phyloP scores from a whole-genome alignment of 2,797 vertebrate species.

The Stomatorhinus walkeri region DNA sequence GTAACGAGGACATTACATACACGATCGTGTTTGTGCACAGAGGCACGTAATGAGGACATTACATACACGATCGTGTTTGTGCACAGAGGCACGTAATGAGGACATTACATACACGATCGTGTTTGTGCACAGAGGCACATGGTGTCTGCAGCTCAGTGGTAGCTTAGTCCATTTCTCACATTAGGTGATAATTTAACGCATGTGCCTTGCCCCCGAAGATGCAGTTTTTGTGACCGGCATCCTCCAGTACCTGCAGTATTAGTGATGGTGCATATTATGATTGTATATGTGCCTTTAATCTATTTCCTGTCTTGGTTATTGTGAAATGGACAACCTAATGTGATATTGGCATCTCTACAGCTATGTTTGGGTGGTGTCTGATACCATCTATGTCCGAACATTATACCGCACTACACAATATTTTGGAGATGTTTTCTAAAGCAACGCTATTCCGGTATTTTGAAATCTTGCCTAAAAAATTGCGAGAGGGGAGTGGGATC shows the following conservation, averaged over 20 bases:
- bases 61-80: slow-evolving; percentile 75
- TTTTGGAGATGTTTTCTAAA: background rate
- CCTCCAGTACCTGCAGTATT: background rate
- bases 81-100: slow-evolving; percentile 73
- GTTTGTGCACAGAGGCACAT: slow-evolving; percentile 81
- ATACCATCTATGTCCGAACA: background rate
- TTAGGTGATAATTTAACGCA: background rate
- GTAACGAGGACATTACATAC: slow-evolving; percentile 64
- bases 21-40: slow-evolving; percentile 77
- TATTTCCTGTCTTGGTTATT: background rate
- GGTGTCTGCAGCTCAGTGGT: background rate
- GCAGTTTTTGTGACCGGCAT: background rate
- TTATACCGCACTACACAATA: background rate
- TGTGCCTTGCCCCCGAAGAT: background rate
- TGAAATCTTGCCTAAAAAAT: background rate
- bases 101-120: slow-evolving; percentile 72
- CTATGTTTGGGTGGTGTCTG: background rate
- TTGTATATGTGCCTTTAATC: background rate
- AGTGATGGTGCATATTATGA: background rate
- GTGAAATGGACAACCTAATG: background rate
- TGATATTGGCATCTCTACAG: background rate
- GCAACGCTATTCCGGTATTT: background rate
- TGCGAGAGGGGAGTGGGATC: background rate
- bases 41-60: slow-evolving; percentile 67
- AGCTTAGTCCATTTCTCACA: background rate